phyloP scores from a whole-genome alignment of 2,888 invertebrate genomes.

The Heliconius sara region DNA sequence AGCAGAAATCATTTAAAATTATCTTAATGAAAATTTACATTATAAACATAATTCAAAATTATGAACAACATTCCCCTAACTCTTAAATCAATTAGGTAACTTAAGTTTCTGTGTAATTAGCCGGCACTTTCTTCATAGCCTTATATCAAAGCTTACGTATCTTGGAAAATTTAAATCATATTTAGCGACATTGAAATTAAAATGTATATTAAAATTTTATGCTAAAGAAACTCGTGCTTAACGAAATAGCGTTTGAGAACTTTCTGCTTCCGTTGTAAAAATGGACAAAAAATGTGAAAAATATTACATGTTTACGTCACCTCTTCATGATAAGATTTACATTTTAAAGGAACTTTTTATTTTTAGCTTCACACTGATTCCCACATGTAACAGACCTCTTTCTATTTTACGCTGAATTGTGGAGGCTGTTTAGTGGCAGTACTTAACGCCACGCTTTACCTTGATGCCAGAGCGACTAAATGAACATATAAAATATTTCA shows the following conservation, averaged over 20 bases:
- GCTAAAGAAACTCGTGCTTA: conserved; percentile 5
- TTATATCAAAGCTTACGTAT: conserved; percentile 33
- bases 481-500: too few relatives aligned
- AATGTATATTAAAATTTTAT: conserved; percentile 12
- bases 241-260: conserved; percentile 17
- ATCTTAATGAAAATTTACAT: conserved; percentile 8
- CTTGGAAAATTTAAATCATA: conserved; percentile 25
- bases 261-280: conserved; percentile 29
- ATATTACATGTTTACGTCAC: too few relatives aligned
- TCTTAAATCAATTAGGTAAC: conserved; percentile 45
- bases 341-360: too few relatives aligned
- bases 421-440: too few relatives aligned
- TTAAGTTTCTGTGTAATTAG: conserved; percentile 46
- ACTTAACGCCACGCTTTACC: too few relatives aligned
- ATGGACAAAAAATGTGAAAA: background rate
- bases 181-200: conserved; percentile 24
- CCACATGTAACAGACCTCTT: too few relatives aligned
- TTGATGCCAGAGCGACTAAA: too few relatives aligned
- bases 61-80: conserved; percentile 29
- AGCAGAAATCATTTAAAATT: background rate
- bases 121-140: conserved; percentile 42
- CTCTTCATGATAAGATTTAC: too few relatives aligned
- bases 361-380: too few relatives aligned
- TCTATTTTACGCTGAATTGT: too few relatives aligned
- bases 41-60: conserved; percentile 19